Percentiles rank a stretch among this genome's conserved stretches.
phyloP scores from a whole-genome alignment of 2,113 vertebrate genomes.

The Bos javanicus region DNA sequence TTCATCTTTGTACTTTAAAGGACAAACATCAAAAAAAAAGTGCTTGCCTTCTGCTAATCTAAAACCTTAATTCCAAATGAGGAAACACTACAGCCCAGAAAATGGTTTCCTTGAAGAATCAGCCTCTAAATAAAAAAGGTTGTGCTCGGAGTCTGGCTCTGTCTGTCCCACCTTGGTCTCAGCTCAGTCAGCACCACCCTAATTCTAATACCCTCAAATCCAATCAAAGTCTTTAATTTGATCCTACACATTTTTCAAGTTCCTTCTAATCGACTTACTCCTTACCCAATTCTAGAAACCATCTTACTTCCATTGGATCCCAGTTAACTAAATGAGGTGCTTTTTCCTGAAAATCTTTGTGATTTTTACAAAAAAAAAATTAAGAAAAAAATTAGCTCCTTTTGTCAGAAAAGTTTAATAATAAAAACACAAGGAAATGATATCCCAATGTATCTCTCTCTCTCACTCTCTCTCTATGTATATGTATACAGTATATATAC shows the following conservation, averaged over 20 bases:
- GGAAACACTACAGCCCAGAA: not conserved
- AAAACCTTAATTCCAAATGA: not conserved
- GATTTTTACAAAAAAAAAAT: not conserved
- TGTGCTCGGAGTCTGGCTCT: not conserved
- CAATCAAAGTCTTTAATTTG: not conserved
- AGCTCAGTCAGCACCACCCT: not conserved
- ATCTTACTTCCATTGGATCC: not conserved
- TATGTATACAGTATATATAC: not conserved
- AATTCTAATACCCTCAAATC: not conserved
- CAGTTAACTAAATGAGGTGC: not conserved
- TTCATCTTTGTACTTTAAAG: not conserved
- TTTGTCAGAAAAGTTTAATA: not conserved
- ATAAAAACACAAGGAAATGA: not conserved
- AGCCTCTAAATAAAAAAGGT: not conserved
- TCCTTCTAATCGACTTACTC: not conserved
- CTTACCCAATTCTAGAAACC: not conserved
- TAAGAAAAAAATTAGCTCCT: not conserved
- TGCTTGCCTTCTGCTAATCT: not conserved
- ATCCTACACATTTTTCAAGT: not conserved
- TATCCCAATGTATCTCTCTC: not conserved
- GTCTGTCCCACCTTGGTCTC: not conserved
- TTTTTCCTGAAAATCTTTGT: not conserved
- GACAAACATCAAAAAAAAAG: not conserved
- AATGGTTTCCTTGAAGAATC: not conserved
- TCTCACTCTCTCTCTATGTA: not conserved